A percentile compares a stretch with the other conserved stretches of the same genome.
These are phyloP conservation scores for Cheilosia urbana DNA, from an alignment of 2,888 invertebrate species.

Conservation along the genomic window DNA sequence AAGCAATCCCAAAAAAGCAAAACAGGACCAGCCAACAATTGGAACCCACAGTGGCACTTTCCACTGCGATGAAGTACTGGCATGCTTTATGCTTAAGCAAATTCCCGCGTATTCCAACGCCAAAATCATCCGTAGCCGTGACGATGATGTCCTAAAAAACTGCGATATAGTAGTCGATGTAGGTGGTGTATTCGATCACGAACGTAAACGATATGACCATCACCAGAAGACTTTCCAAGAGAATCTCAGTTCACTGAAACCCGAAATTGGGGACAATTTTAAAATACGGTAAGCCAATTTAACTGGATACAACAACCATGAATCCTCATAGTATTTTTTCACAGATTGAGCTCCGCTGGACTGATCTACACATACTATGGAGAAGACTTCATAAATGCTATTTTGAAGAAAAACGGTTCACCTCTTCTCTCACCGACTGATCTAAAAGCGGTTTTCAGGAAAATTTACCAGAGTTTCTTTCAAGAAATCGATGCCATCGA, in stretches of 20 bases:
- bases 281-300: slow-evolving; percentile 85
- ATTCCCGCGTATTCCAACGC: slow-evolving; percentile 93
- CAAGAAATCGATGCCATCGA: slow-evolving; percentile 98
- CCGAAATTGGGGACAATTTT: slow-evolving; percentile 86
- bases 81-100: slow-evolving; percentile 94
- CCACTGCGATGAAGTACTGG: slow-evolving; percentile 86
- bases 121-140: slow-evolving; percentile 89
- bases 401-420: slow-evolving; percentile 84
- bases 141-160: slow-evolving; percentile 86
- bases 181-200: slow-evolving; percentile 92
- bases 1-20: slow-evolving; percentile 61
- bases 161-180: slow-evolving; percentile 99
- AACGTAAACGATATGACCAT: slow-evolving; percentile 93
- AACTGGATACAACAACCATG: no score
- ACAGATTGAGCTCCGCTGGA: slow-evolving; percentile 97
- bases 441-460: slow-evolving; percentile 86
- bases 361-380: slow-evolving; percentile 96
- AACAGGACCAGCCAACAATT: slow-evolving; percentile 76
- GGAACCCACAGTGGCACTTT: slow-evolving; percentile 82
- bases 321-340: no score
- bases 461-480: slow-evolving; percentile 94
- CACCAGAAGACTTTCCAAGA: slow-evolving; percentile 93
- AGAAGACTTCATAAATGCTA: slow-evolving; percentile 88
- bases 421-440: slow-evolving; percentile 84
- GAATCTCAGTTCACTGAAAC: slow-evolving; percentile 87